Conservation (phyloP, 2,113 vertebrate species). For the Sus scrofa region T2T-Sscrofa CM000823.6:47996501-47997000, state of each 20-base stretch:
- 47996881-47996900: background rate
- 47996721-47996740: background rate
- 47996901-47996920: background rate
- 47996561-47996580: background rate
- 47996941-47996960: background rate
- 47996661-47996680: background rate
- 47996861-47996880: background rate
- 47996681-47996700: background rate
- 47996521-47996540: background rate
- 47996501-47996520: background rate
- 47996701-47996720: slow-evolving; percentile 39
- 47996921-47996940: background rate
- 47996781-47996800: background rate
- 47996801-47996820: background rate
- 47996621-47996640: slow-evolving; percentile 24
- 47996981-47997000: background rate
- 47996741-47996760: background rate
- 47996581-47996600: background rate
- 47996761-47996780: background rate
- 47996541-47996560: slow-evolving; percentile 30
- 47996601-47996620: background rate
- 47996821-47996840: background rate
- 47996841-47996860: background rate
- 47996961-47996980: background rate
- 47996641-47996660: slow-evolving; percentile 6